phyloP scores from a whole-genome alignment of 1,140 invertebrate species.

The Pseudomyrmex flavicornis region DNA sequence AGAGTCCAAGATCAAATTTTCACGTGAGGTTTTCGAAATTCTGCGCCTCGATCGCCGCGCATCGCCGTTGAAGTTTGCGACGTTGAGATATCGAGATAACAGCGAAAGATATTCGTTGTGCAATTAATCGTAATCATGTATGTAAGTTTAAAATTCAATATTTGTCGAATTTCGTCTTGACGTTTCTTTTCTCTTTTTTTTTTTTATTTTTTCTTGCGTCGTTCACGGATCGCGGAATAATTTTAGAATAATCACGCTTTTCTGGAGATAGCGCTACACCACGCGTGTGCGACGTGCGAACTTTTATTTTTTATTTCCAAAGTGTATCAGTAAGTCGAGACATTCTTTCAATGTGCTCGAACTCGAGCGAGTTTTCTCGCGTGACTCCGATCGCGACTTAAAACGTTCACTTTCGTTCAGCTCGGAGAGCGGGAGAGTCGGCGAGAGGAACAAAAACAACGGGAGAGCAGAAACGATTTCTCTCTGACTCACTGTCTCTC shows the following conservation, averaged over 20 bases:
- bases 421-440: background rate
- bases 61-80: too few species aligned
- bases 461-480: slow-evolving; percentile 21
- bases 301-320: background rate
- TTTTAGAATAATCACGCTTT: background rate
- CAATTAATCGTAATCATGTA: too few species aligned
- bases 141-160: too few species aligned
- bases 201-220: too few species aligned
- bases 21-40: too few species aligned
- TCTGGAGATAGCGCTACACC: too few species aligned
- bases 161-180: too few species aligned
- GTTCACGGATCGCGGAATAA: background rate
- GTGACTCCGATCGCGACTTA: slow-evolving; percentile 23
- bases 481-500: slow-evolving; percentile 47
- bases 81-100: too few species aligned
- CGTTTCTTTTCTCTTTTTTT: too few species aligned
- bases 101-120: too few species aligned
- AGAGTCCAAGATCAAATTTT: too few species aligned
- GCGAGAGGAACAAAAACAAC: background rate
- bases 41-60: too few species aligned
- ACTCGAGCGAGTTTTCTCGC: slow-evolving; percentile 15
- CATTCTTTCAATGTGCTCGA: background rate
- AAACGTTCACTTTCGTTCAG: slow-evolving; percentile 21
- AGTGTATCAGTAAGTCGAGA: background rate
- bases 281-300: background rate